Base-by-base conservation (phyloP, 2,113 vertebrate genomes). In the Myotis lucifugus region DNA sequence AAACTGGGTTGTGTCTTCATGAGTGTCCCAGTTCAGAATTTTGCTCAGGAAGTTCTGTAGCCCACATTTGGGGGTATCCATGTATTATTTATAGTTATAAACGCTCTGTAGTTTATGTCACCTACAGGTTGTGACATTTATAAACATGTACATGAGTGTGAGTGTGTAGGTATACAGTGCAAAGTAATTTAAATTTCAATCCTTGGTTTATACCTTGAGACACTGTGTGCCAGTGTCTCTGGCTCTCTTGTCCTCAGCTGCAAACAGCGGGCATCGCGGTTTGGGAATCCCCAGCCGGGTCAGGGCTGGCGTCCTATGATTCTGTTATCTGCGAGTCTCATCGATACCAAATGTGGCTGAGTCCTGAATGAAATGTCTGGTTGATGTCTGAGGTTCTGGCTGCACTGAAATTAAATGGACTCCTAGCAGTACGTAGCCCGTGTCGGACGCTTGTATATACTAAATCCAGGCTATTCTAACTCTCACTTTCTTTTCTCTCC, bases 401-500 rank as follows among this genome's bases (percentile, higher is more conserved):
- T 97, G 54, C 59, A 50, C 21, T 70, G 61, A 76, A 40, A 46
- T 54, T 56, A 2, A 54, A 27, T 54, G 82, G 64, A 32, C 78
- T 94, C 18, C 25, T 52, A n/a, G 61, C 1, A n/a, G 66, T 3
- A 29, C 2, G 2, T 8, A 25, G 19, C n/a, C n/a, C 8, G 7
- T 52, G 78, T 93, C 19, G 34, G 42, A 50, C 73, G 69, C 19
- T 32, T 7, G 34, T 72, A 0, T 64, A 0, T 48, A 48, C 42
- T 29, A 7, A 29, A 5, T n/a, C 13, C 73, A 5, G 32, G 81
- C 6, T 21, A 1, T 61, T 85, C 93, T 98, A 97, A 98, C 90
- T 61, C 17, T 11, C 18, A 4, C 42, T 97, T 98, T 82, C 87
- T 52, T 32, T 93, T 97, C 88, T 97, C 83, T 96, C 93, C 50